These are phyloP conservation scores for Istiophorus platypterus DNA, from an alignment of 2,113 vertebrate genomes.

Conservation along the genomic window DNA sequence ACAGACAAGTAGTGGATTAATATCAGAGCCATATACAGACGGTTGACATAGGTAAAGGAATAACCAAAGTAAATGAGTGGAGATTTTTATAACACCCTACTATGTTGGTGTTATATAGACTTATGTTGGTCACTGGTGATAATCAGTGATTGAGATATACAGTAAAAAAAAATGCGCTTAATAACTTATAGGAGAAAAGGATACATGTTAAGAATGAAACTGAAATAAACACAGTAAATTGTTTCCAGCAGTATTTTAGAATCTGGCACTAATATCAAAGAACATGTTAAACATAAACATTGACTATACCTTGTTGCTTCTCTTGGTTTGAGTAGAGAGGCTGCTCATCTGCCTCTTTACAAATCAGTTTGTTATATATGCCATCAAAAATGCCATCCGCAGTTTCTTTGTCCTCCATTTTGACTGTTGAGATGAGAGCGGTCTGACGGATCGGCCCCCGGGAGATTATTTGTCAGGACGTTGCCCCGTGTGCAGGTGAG, in stretches of 20 bases:
- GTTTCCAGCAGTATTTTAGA: not conserved
- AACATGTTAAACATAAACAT: not conserved
- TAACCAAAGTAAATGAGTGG: not conserved
- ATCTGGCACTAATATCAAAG: not conserved
- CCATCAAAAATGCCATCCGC: not conserved
- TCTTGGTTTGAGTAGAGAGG: constrained; percentile 28
- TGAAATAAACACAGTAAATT: not conserved
- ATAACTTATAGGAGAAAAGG: not conserved
- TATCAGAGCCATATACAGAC: constrained; percentile 2
- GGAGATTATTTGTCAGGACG: constrained; percentile 64
- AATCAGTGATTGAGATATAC: not conserved
- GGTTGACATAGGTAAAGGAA: not conserved
- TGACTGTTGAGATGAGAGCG: constrained; percentile 28
- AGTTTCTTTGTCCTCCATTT: constrained; percentile 61
- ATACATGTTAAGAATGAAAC: not conserved
- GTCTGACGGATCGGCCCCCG: not conserved
- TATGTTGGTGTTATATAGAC: no score
- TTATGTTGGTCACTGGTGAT: not conserved
- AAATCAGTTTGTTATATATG: constrained; percentile 55
- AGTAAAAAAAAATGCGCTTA: not conserved
- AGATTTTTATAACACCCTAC: not conserved
- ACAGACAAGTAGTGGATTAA: constrained; percentile 28
- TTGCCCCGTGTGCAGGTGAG: constrained; percentile 57
- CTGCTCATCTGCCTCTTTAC: constrained; percentile 42
- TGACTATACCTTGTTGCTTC: constrained; percentile 56